Base-by-base conservation (phyloP, 2,113 vertebrate genomes). In the Haemorhous mexicanus region DNA sequence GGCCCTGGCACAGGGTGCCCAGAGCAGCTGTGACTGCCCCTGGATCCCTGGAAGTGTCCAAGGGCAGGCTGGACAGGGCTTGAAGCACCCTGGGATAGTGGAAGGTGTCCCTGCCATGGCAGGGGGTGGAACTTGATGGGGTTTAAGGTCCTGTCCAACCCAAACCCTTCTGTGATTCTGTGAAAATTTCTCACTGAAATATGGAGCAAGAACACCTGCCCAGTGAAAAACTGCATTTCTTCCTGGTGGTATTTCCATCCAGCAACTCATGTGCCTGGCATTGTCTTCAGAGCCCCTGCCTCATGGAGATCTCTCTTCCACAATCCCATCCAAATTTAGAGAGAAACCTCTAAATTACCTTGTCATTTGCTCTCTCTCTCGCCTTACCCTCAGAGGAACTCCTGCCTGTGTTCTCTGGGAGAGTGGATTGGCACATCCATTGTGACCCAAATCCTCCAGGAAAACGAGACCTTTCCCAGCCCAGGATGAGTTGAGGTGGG, bases 71-170 rank as follows among this genome's bases (percentile, higher is more conserved):
- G 85, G 47, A 18, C 0, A 0, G n/a, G 23, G 39, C 3, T 63
- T 63, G 66, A 67, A 80, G 9, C 6, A 3, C 0, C 5, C 26
- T 88, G 67, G 26, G 13, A 0, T 0, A 1, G 22, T 18, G 28
- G 28, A 2, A 39, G 3, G 2, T 17, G 39, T 62, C 21, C 39
- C 68, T 44, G 39, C 8, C 32, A 20, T 5, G 32, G 37, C 24
- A 83, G 4, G 6, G 10, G 20, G 9, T 32, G 7, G 56, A 0
- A 21, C 1, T 1, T 0, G 33, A 26, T 62, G 33, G 5, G 2
- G 11, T 63, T 62, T 44, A 5, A 83, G 37, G 26, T 61, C 32
- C 1, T 3, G 50, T n/a, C 37, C 32, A 26, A 27, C 11, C 16
- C n/a, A 47, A 78, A 16, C 9, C 2, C 0, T 43, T 43, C 77